Evolutionary conservation across 1,140 invertebrate genomes (phyloP).

Genomic region (Tetraneura akinire): DNA sequence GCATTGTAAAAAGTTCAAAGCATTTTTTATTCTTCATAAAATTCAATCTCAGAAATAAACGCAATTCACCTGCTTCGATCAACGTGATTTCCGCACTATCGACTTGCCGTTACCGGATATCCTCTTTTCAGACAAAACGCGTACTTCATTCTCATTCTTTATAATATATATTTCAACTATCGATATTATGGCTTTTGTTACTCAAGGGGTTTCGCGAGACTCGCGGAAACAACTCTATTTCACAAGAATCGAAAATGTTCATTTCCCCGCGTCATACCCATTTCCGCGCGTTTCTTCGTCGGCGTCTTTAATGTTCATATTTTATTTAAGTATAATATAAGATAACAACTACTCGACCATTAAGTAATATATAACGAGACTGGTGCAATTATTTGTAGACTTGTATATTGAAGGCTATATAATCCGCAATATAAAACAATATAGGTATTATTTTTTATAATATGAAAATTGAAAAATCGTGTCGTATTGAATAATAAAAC

Average conservation of each 20-base stretch:
- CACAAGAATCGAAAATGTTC: neutral
- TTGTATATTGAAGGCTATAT: too few relatives aligned
- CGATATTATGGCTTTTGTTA: conserved; percentile 14
- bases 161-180: neutral
- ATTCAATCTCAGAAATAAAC: conserved; percentile 20
- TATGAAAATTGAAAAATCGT: too few relatives aligned
- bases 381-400: too few relatives aligned
- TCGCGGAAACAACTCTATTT: neutral
- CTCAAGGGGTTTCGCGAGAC: neutral
- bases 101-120: conserved; percentile 20
- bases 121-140: conserved; percentile 18
- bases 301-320: neutral
- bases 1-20: conserved; percentile 23
- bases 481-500: too few relatives aligned
- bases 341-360: too few relatives aligned
- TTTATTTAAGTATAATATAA: too few relatives aligned
- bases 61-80: conserved; percentile 16
- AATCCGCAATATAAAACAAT: too few relatives aligned
- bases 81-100: conserved; percentile 23
- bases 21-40: conserved; percentile 2
- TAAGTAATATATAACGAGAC: too few relatives aligned
- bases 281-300: neutral
- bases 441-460: too few relatives aligned
- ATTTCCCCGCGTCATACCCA: conserved; percentile 1
- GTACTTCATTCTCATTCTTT: neutral